A percentile compares a stretch with the other conserved stretches of the same genome.
Evolutionary conservation across 2,113 vertebrate species (phyloP).

Genomic region (Neofelis nebulosa): DNA sequence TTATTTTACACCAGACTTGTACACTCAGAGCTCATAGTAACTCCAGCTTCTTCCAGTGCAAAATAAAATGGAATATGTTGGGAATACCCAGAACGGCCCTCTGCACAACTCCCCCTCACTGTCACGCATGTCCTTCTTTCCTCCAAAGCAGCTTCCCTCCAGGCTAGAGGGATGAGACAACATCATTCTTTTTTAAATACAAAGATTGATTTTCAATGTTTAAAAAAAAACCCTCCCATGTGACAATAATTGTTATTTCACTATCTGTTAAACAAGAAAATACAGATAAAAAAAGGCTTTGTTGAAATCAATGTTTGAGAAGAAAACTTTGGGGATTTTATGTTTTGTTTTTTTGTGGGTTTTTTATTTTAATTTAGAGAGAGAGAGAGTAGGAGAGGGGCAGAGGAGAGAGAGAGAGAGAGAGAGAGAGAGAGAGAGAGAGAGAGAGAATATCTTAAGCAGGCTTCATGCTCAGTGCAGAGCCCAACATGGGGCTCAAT

Average conservation of each 20-base stretch:
- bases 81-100: too few relatives aligned
- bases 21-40: not conserved
- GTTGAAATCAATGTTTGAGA: not conserved
- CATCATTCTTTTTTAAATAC: not conserved
- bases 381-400: too few relatives aligned
- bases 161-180: not conserved
- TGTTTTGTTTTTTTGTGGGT: too few relatives aligned
- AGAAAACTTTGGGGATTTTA: not conserved
- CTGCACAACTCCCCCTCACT: not conserved
- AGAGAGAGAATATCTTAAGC: too few relatives aligned
- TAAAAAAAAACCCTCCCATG: not conserved
- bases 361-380: too few relatives aligned
- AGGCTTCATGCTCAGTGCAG: too few relatives aligned
- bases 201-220: not conserved
- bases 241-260: not conserved
- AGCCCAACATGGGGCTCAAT: too few relatives aligned
- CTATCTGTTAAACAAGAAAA: constrained; percentile 10
- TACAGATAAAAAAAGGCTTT: not conserved
- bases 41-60: not conserved
- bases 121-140: not conserved
- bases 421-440: too few relatives aligned
- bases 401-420: too few relatives aligned
- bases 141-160: not conserved
- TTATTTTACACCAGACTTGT: not conserved
- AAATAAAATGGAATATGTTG: not conserved